Base-by-base conservation (phyloP, 2,888 invertebrate species). In the Drosophila mimica region DNA sequence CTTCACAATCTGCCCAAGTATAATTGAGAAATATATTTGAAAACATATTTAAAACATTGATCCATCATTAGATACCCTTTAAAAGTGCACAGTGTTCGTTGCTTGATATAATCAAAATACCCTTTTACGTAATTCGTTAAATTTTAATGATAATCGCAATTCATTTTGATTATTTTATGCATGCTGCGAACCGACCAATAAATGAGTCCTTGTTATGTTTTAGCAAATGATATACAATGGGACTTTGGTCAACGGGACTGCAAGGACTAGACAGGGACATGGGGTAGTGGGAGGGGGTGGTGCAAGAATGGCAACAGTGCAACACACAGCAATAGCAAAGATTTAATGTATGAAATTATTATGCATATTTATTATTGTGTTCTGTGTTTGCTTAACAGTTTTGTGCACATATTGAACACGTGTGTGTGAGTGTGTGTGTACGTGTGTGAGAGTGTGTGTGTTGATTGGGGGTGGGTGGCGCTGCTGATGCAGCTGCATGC, bases 281-380 rank as follows among this genome's bases (percentile, higher is more conserved):
- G 15, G 8, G 15, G 52, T 1, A 0, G 49, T 15, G 28, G 34
- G 17, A 25, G 25, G 25, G 1, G 2, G 25, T 25, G 25, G 25
- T 25, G 25, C 30, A 46, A 4, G 25, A 15, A 15, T 15, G 48
- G 17, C 65, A 25, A 46, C 25, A 15, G 30, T 34, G 30, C 67
- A 54, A 1, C 11, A 49, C 28, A 56, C 7, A 2, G 25, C 30
- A 38, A 59, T 30, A 72, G 59, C 40, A 51, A 72, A 74, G 78
- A 78, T 76, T 69, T 72, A 79, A 84, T 85, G 66, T 73, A 81
- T 79, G 79, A 79, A 78, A 85, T 85, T 85, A 85, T 78, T 84
- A 87, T 87, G 82, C 76, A 89, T 82, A 87, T 87, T 86, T 89
- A 84, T 87, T 76, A 72, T 85, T 79, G 74, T 79, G 74, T 71